These are phyloP conservation scores for Antedon bifida DNA, from an alignment of 35 echinoderm and acorn worm genomes.

Conservation along the genomic window DNA sequence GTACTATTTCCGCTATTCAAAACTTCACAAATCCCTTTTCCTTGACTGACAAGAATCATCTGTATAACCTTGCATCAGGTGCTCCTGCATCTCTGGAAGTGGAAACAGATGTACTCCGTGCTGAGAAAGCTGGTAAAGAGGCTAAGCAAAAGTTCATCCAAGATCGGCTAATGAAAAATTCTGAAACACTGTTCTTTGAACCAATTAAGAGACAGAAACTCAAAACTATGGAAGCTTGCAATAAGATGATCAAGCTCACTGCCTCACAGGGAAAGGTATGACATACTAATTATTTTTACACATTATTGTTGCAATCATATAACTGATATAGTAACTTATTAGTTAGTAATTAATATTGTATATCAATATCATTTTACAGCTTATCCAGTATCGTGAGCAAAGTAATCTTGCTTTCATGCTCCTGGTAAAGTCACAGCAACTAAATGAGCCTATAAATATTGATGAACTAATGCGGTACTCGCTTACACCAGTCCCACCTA, in stretches of 20 bases:
- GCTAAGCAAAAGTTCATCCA: conserved; percentile 42
- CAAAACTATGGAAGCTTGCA: conserved; percentile 15
- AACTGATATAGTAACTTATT: not conserved
- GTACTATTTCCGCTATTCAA: conserved; percentile 17
- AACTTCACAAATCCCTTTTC: conserved; percentile 56
- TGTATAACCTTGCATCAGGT: conserved; percentile 26
- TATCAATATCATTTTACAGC: too few relatives aligned
- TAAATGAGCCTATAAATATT: conserved; percentile 20
- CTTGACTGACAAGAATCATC: conserved; percentile 19
- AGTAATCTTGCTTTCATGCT: conserved; percentile 41
- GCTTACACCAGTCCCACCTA: conserved; percentile 55
- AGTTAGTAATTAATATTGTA: too few relatives aligned
- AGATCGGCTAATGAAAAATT: conserved; percentile 18
- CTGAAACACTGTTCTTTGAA: conserved; percentile 24
- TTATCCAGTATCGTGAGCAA: conserved; percentile 48
- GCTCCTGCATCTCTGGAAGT: conserved; percentile 14
- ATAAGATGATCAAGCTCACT: conserved; percentile 39
- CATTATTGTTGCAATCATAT: not conserved
- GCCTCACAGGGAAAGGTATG: conserved; percentile 26
- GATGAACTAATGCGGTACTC: conserved; percentile 47
- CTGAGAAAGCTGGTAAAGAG: conserved; percentile 23
- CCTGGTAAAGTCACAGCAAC: conserved; percentile 25
- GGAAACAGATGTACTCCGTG: conserved; percentile 30
- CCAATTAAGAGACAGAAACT: conserved; percentile 54
- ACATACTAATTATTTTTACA: too few relatives aligned